Conservation (phyloP, 2,888 invertebrate species). For the Oxytorus armatus region DNA sequence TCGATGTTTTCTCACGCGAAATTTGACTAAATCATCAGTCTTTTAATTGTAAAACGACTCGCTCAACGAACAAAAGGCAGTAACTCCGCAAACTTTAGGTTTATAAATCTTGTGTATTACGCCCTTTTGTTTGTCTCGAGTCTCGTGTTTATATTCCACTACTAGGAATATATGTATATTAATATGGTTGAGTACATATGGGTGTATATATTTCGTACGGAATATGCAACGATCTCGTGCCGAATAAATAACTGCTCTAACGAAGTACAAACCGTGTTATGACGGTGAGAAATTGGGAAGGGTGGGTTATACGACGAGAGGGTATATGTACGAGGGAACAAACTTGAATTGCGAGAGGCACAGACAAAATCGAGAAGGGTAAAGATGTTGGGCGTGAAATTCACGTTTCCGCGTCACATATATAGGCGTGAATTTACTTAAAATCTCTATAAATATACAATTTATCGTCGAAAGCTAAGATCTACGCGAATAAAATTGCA, state of each 20-base stretch:
- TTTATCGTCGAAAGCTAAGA: not conserved
- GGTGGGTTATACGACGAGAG: conserved; percentile 20
- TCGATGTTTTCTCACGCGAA: too few relatives aligned
- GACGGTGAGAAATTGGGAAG: conserved; percentile 33
- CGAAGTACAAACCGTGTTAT: conserved; percentile 65
- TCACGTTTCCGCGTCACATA: conserved; percentile 33
- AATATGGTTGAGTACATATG: conserved; percentile 34
- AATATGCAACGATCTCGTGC: conserved; percentile 69
- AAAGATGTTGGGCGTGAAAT: conserved; percentile 35
- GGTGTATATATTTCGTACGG: conserved; percentile 46
- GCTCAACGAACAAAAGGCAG: too few relatives aligned
- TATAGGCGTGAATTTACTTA: not conserved
- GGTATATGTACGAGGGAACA: conserved; percentile 34
- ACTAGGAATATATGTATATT: conserved; percentile 30
- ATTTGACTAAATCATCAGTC: too few relatives aligned
- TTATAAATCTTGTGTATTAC: not conserved
- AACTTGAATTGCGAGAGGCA: conserved; percentile 40
- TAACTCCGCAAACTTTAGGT: too few relatives aligned
- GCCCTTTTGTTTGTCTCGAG: not conserved
- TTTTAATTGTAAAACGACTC: too few relatives aligned
- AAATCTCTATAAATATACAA: not conserved
- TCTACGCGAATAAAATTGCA: too few relatives aligned
- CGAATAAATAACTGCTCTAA: conserved; percentile 71
- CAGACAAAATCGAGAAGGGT: conserved; percentile 2
- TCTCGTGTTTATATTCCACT: conserved; percentile 7